Evolutionary conservation across 2,888 invertebrate species (phyloP), one percentile per base, ranked within the genome.

Genomic region (Lasioglossum villosulum): DNA sequence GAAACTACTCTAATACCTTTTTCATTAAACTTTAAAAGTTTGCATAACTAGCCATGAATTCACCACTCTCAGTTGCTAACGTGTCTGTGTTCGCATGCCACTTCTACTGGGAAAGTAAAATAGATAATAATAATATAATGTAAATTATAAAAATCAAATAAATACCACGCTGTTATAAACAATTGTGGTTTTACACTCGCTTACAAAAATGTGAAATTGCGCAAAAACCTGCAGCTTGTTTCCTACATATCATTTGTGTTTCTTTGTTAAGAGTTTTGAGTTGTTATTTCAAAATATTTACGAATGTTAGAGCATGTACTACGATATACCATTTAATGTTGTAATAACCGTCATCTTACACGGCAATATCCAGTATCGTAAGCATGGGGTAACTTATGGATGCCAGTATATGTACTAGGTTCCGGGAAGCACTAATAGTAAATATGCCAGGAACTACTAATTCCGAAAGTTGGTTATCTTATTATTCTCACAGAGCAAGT

Each of bases 381-480:
- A 66, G 66, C 30, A 34, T 30, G 34, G 66, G 19, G 10, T 66
- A 30, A 66, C 66, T 66, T 66, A 66, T 66, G 23, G 66, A 66
- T 66, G 66, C 5, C 34, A 23, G 66, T 19, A 8, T 6, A n/a
- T n/a, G n/a, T n/a, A 23, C 66, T 19, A 19, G 34, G 16, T 66
- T 66, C 66, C 34, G 6, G 19, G 66, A 66, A 66, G 19, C 30
- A 66, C 66, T 66, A 66, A 66, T 66, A 34, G 19, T 66, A 66
- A 66, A 34, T 34, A 66, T 66, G 30, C 66, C 68, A 70, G 39
- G 4, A 27, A 37, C 37, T 34, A 37, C 23, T 14, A 73, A 48
- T 30, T 56, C 34, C 12, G 27, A 52, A 52, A 14, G 23, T 19
- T 6, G 34, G 37, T 70, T 70, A 70, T 70, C 68, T 70, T 70